Evolutionary conservation across 2,113 vertebrate genomes (phyloP).

Genomic region (Halichoeres trimaculatus): DNA sequence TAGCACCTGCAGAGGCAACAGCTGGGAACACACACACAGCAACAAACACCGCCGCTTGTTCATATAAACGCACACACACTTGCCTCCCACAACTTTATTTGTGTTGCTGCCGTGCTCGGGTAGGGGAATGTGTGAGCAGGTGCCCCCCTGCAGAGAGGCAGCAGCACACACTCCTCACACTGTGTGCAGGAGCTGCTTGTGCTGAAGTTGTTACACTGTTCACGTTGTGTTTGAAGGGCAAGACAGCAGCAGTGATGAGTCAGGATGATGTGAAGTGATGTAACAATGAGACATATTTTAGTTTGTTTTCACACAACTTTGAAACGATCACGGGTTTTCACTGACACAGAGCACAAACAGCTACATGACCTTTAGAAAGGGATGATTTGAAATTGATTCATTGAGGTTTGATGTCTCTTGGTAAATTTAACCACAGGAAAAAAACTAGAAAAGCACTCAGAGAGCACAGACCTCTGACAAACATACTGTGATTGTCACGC

Average conservation of each 20-base stretch:
- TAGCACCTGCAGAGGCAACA: slow-evolving; percentile 63
- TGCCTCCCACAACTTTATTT: slow-evolving; percentile 70
- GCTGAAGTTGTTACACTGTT: neutral
- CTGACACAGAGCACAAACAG: too few species aligned
- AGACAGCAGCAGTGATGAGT: neutral
- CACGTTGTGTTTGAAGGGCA: slow-evolving; percentile 4
- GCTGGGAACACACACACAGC: slow-evolving; percentile 63
- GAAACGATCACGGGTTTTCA: neutral
- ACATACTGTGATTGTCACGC: too few species aligned
- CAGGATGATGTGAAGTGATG: neutral
- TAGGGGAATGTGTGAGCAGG: slow-evolving; percentile 74
- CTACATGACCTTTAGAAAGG: neutral
- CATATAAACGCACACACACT: slow-evolving; percentile 25
- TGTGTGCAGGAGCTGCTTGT: slow-evolving; percentile 2
- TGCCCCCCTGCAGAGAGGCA: slow-evolving; percentile 46
- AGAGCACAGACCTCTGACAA: too few species aligned
- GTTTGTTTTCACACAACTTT: neutral
- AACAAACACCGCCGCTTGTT: slow-evolving; percentile 41
- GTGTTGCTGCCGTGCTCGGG: slow-evolving; percentile 35
- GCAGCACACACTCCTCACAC: slow-evolving; percentile 14
- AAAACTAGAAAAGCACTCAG: too few species aligned
- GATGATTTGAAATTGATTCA: neutral
- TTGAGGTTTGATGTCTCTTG: neutral
- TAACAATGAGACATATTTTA: neutral
- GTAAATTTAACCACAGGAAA: neutral